Conservation (phyloP, 2,797 vertebrate species). For the Acanthopagrus latus region DNA sequence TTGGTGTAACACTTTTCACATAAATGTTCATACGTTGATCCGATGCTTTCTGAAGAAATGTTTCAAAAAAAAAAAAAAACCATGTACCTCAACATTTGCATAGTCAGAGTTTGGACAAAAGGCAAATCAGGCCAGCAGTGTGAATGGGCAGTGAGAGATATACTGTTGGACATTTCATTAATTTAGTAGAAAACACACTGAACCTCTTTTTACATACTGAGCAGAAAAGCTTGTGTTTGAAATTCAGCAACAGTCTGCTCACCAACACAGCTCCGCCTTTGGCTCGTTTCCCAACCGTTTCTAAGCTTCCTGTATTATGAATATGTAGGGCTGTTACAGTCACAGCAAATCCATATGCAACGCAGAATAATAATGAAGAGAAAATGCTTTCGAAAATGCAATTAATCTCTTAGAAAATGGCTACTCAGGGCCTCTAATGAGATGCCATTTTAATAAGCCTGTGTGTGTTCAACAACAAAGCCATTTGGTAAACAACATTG, state of each 20-base stretch:
- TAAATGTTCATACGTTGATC: not conserved
- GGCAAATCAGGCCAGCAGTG: not conserved
- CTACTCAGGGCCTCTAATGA: constrained; percentile 74
- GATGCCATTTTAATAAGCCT: constrained; percentile 79
- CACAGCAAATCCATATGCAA: constrained; percentile 71
- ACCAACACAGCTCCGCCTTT: constrained; percentile 41
- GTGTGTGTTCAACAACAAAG: constrained; percentile 80
- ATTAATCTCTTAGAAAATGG: constrained; percentile 76
- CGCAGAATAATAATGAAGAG: constrained; percentile 77
- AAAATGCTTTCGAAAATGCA: constrained; percentile 68
- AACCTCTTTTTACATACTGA: constrained; percentile 21
- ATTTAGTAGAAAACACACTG: constrained; percentile 34
- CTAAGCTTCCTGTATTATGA: constrained; percentile 69
- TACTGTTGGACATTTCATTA: constrained; percentile 7
- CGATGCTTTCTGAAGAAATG: not conserved
- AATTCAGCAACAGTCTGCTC: constrained; percentile 33
- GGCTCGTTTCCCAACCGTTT: constrained; percentile 56
- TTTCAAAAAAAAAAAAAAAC: not conserved
- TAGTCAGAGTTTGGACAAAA: not conserved
- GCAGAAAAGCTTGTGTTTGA: constrained; percentile 41
- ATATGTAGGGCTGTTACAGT: constrained; percentile 63
- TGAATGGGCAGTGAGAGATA: not conserved
- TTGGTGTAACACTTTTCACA: not conserved
- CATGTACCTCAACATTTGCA: not conserved
- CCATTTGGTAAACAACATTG: constrained; percentile 79